These are phyloP conservation scores for Hypanus sabinus DNA, from an alignment of 2,113 vertebrate species.

Conservation along the genomic window DNA sequence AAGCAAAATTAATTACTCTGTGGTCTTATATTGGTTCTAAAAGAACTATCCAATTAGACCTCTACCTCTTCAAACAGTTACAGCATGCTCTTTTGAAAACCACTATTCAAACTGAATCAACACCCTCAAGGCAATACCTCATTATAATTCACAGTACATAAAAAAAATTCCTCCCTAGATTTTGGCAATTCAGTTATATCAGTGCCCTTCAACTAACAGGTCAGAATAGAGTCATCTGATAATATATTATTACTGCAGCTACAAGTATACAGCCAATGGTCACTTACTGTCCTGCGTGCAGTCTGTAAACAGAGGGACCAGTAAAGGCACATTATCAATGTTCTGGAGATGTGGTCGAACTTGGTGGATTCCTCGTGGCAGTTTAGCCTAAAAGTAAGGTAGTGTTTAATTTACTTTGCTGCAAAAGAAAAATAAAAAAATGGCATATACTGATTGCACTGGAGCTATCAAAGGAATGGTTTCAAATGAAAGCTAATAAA, in stretches of 20 bases:
- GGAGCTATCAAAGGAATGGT: neutral
- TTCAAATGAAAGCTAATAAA: neutral
- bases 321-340: slow-evolving; percentile 94
- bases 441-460: neutral
- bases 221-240: neutral
- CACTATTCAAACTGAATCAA: neutral
- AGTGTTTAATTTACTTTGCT: neutral
- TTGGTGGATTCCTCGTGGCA: slow-evolving; percentile 94
- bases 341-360: slow-evolving; percentile 94
- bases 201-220: neutral
- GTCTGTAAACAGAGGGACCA: slow-evolving; percentile 96
- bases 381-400: slow-evolving; percentile 72
- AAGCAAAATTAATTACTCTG: neutral
- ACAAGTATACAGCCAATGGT: neutral
- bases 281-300: slow-evolving; percentile 92
- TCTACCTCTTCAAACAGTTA: neutral
- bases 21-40: neutral
- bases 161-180: neutral
- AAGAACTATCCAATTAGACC: neutral
- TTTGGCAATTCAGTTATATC: neutral
- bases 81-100: neutral
- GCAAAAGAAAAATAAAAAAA: neutral
- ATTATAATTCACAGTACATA: neutral
- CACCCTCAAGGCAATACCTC: neutral
- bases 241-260: neutral